These are phyloP conservation scores for Nyctalus aviator DNA, from an alignment of 2,797 vertebrate species.

Conservation along the genomic window DNA sequence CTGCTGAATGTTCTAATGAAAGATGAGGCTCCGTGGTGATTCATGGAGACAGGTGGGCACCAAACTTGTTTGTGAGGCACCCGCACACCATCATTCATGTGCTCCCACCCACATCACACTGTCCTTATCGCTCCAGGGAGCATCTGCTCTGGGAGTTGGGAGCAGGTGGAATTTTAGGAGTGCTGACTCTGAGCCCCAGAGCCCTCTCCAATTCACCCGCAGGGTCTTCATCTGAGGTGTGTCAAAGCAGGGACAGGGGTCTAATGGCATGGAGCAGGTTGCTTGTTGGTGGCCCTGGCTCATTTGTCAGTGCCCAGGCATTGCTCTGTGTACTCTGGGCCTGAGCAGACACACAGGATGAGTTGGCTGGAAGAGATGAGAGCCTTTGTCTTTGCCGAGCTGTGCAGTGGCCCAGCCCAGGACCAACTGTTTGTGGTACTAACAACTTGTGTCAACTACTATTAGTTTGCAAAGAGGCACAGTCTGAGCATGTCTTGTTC, in stretches of 20 bases:
- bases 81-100: slow-evolving; percentile 1
- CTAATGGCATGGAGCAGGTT: neutral
- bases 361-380: neutral
- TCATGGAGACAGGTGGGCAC: slow-evolving; percentile 90
- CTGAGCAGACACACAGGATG: rapidly evolving
- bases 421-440: neutral
- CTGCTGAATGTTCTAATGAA: slow-evolving; percentile 91
- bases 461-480: neutral
- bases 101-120: neutral
- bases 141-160: slow-evolving; percentile 36
- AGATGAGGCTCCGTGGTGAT: slow-evolving; percentile 89
- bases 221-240: neutral
- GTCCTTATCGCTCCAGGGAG: neutral
- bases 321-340: neutral
- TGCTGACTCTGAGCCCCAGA: slow-evolving; percentile 7
- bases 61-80: slow-evolving; percentile 84
- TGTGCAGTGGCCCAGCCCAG: neutral
- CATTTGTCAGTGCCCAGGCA: neutral
- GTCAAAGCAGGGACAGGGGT: neutral
- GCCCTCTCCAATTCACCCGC: neutral
- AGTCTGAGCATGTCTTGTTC: neutral
- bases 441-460: neutral
- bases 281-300: neutral
- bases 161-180: neutral
- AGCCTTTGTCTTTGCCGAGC: neutral